Evolutionary conservation across 2,888 invertebrate species (phyloP).

Genomic region (Cataglyphis albicans): DNA sequence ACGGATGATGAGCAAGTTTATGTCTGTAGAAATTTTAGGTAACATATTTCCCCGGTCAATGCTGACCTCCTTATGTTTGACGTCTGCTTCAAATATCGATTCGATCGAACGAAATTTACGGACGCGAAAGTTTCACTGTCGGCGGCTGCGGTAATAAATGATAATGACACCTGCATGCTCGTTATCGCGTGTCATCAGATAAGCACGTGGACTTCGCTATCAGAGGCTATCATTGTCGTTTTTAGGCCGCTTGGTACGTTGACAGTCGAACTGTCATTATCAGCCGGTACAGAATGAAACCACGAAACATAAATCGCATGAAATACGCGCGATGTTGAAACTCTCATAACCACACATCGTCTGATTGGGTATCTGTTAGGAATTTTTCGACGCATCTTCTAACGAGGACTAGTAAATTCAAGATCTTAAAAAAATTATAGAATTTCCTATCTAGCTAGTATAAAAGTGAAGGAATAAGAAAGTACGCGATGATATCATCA

Average conservation of each 20-base stretch:
- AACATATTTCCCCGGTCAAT: neutral
- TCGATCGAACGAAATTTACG: neutral
- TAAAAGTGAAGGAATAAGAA: neutral
- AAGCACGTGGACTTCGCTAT: neutral
- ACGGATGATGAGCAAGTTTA: neutral
- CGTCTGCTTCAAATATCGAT: neutral
- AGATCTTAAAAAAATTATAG: neutral
- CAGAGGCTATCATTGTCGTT: neutral
- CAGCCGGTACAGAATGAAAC: constrained; percentile 15
- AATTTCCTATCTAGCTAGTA: neutral
- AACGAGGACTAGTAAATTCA: too few species aligned
- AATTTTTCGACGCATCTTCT: too few species aligned
- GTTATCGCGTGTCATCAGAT: neutral
- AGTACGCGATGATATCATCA: constrained; percentile 10
- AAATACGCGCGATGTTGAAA: too few species aligned
- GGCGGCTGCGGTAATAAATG: neutral
- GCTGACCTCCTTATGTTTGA: neutral
- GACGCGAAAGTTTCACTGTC: neutral
- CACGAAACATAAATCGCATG: neutral
- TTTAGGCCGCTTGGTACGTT: neutral
- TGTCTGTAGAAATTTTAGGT: neutral
- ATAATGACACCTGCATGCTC: neutral
- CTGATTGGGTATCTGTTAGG: too few species aligned
- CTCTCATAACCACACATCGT: too few species aligned
- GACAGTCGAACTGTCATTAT: constrained; percentile 10